Evolutionary conservation across 2,888 invertebrate species (phyloP).

Genomic region (Calliopum simillimum): DNA sequence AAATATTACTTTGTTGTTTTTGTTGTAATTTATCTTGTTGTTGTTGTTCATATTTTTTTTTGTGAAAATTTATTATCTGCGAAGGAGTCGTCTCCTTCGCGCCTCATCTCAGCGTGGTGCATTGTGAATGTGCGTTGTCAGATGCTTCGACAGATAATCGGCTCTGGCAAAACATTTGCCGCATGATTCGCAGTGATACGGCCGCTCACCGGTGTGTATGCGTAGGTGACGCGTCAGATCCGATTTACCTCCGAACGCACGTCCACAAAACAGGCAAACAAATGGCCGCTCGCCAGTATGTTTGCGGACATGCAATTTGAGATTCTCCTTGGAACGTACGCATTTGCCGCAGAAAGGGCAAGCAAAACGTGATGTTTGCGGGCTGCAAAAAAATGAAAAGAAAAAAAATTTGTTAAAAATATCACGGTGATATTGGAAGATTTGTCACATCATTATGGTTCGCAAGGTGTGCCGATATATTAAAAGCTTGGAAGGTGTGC

Average conservation of each 20-base stretch:
- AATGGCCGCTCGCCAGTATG: conserved; percentile 91
- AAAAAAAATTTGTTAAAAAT: too few relatives aligned
- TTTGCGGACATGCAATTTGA: conserved; percentile 88
- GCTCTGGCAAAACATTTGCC: conserved; percentile 92
- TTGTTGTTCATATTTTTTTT: background rate
- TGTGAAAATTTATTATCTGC: conserved; percentile 61
- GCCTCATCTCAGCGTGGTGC: conserved; percentile 72
- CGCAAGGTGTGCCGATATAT: too few relatives aligned
- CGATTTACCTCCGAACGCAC: conserved; percentile 90
- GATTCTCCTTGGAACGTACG: conserved; percentile 88
- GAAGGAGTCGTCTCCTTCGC: conserved; percentile 69
- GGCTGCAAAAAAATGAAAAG: conserved; percentile 49
- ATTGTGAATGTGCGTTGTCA: conserved; percentile 89
- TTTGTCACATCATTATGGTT: too few relatives aligned
- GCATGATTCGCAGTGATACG: conserved; percentile 92
- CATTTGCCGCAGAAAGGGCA: conserved; percentile 92
- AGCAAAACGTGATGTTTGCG: conserved; percentile 75
- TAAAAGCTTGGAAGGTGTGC: too few relatives aligned
- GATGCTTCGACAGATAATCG: conserved; percentile 90
- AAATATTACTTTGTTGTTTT: background rate
- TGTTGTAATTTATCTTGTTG: conserved; percentile 16
- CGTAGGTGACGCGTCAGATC: conserved; percentile 87
- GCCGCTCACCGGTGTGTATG: conserved; percentile 89
- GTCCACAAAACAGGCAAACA: conserved; percentile 88
- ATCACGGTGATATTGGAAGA: too few relatives aligned